Conservation (phyloP, 2,888 invertebrate species). For the Cerastoderma edule region DNA sequence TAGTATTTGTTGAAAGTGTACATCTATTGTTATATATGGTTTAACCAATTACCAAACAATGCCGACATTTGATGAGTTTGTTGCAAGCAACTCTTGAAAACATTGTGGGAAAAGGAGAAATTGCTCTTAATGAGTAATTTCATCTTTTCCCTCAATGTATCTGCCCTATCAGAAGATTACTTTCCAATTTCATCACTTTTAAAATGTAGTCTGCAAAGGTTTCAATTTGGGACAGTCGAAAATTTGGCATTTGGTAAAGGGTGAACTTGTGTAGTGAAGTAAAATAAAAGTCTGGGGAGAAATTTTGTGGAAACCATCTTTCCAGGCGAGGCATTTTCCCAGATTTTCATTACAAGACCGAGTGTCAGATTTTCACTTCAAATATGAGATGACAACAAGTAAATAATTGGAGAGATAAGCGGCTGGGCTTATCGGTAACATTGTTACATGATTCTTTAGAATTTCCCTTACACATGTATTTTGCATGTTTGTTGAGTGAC, state of each 20-base stretch:
- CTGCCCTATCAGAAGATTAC: no score
- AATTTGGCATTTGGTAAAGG: no score
- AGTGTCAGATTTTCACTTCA: conserved; percentile 7
- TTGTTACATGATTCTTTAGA: conserved; percentile 20
- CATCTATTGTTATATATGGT: no score
- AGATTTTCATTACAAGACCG: conserved; percentile 14
- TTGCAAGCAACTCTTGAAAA: no score
- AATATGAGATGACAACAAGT: conserved; percentile 24
- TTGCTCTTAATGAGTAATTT: background rate
- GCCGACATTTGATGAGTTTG: no score
- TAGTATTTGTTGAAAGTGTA: no score
- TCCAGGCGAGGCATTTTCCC: conserved; percentile 7
- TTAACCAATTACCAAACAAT: no score
- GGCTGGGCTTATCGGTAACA: conserved; percentile 16
- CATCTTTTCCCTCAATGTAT: conserved; percentile 10
- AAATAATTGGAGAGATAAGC: conserved; percentile 24
- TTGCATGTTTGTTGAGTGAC: conserved; percentile 19
- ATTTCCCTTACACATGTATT: conserved; percentile 18
- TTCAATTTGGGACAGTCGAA: no score
- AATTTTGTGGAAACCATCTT: conserved; percentile 7
- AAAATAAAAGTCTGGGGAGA: no score
- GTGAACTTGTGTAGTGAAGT: no score
- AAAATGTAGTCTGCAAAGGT: no score
- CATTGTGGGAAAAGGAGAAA: conserved; percentile 16
- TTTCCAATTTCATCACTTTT: no score